Base-by-base conservation (phyloP, 2,113 vertebrate genomes). In the Corydoras sp. region DNA sequence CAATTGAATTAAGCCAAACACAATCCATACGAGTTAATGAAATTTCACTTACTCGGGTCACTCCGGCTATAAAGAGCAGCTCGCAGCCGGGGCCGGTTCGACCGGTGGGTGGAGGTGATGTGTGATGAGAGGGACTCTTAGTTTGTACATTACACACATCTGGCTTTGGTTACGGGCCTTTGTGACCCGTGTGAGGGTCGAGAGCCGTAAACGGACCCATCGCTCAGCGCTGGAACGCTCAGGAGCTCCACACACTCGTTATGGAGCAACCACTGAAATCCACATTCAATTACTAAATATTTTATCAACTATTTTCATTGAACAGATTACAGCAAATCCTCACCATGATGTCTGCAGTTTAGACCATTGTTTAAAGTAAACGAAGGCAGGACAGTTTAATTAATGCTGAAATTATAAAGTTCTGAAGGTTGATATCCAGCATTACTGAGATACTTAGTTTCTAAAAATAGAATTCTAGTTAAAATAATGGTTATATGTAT, bases 151-250 rank as follows among this genome's bases (percentile, higher is more conserved):
- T 81, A 67, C 66, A 77, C 79, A 88, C 87, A 89, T 88, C 88
- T 90, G 89, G 86, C 80, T 88, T 80, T 85, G 64, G 82, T 89
- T 89, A 87, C 72, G 64, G 49, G 72, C 69, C 77, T 51, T 75
- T 77, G 71, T 85, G 86, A 88, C 84, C 86, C 74, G 78, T 76
- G 58, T 72, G 69, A 73, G 81, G 81, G 80, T 82, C 50, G 68
- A 74, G 80, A 83, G 65, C 66, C 71, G 83, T 83, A 82, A 78
- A 12, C 75, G 65, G 79, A 77, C 78, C 82, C 79, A 83, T 68
- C 67, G 74, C 65, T 13, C 74, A 68, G 69, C 15, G 54, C 2
- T 10, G 31, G 65, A 68, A 12, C 31, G 49, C 65, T 67, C 29
- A 55, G 30, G 12, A 8, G 65, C 24, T 29, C 32, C 6, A 6